Evolutionary conservation across 2,113 vertebrate species (phyloP).

Genomic region (Kryptolebias marmoratus): DNA sequence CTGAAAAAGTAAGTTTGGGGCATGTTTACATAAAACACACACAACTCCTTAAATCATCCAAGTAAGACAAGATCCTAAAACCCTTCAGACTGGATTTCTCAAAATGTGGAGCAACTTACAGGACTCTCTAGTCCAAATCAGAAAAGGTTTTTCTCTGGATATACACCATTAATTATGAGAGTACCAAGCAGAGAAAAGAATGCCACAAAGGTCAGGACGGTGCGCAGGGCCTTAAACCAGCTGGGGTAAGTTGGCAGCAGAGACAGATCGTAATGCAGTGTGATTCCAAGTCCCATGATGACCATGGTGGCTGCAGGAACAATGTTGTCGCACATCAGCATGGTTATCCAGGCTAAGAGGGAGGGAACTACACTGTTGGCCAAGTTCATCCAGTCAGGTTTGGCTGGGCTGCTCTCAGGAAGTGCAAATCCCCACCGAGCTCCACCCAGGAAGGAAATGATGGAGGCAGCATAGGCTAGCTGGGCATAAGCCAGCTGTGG

Average conservation of each 20-base stretch:
- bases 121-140: background rate
- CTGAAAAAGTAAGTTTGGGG: background rate
- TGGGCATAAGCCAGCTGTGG: conserved; percentile 86
- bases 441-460: conserved; percentile 89
- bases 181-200: conserved; percentile 81
- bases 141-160: conserved; percentile 77
- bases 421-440: conserved; percentile 93
- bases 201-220: conserved; percentile 82
- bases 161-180: conserved; percentile 60
- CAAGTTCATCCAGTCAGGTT: conserved; percentile 90
- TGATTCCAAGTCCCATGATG: conserved; percentile 84
- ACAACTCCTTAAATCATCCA: too few relatives aligned
- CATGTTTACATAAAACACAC: too few relatives aligned
- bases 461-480: conserved; percentile 83
- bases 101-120: background rate
- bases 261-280: conserved; percentile 86
- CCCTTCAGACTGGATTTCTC: background rate
- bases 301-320: conserved; percentile 69
- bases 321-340: conserved; percentile 80
- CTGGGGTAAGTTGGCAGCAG: conserved; percentile 88
- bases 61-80: background rate
- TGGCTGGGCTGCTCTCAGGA: conserved; percentile 87
- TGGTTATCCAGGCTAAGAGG: conserved; percentile 85
- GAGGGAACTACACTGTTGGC: conserved; percentile 82
- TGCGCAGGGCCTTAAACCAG: conserved; percentile 90